A percentile compares a stretch with the other conserved stretches of the same genome.
Evolutionary conservation across 2,888 invertebrate genomes (phyloP).

Genomic region (Hemithea aestivaria): DNA sequence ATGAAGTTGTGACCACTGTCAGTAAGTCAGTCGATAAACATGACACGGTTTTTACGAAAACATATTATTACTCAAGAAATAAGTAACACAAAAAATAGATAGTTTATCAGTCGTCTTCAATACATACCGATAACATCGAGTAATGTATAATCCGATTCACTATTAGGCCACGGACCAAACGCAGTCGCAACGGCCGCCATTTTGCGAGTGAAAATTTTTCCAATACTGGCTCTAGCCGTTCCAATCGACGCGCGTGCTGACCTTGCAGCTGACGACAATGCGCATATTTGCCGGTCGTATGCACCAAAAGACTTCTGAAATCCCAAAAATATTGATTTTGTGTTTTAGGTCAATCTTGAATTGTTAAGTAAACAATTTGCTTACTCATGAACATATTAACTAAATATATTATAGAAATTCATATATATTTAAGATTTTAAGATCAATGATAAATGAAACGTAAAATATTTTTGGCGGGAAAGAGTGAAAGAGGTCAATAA

Average conservation of each 20-base stretch:
- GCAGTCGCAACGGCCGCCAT: constrained; percentile 57
- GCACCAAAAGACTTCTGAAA: constrained; percentile 52
- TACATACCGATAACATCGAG: constrained; percentile 94
- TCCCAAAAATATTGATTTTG: constrained; percentile 1
- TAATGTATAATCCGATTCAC: constrained; percentile 94
- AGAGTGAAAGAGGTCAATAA: no score
- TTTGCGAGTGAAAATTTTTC: constrained; percentile 51
- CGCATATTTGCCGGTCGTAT: constrained; percentile 47
- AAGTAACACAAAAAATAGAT: not conserved
- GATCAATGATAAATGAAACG: no score
- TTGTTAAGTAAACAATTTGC: no score
- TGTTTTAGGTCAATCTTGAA: no score
- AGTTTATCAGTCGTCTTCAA: constrained; percentile 1
- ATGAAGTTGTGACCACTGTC: no score
- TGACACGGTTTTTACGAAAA: not conserved
- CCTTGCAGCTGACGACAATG: constrained; percentile 62
- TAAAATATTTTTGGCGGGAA: no score
- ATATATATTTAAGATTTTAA: no score
- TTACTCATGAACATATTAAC: no score
- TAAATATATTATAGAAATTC: no score
- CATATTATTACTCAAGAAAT: not conserved
- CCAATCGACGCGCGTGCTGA: constrained; percentile 53
- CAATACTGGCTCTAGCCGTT: constrained; percentile 44
- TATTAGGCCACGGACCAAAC: constrained; percentile 89
- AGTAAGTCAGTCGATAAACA: no score